Percentiles rank a stretch among this genome's conserved stretches.
Conservation (phyloP, 2,888 invertebrate species). For the Linnaemya vulpina region DNA sequence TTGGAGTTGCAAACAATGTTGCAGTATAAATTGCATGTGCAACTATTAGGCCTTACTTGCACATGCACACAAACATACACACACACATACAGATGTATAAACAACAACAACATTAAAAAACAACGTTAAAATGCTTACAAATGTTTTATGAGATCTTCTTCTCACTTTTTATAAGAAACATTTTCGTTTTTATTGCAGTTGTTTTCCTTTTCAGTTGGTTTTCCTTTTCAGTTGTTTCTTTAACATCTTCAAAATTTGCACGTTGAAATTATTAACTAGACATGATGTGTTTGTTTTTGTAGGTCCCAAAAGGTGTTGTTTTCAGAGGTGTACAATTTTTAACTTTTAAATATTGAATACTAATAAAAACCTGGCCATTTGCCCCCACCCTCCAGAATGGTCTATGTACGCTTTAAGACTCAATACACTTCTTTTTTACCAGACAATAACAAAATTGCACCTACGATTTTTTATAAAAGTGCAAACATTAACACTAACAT, state of each 20-base stretch:
- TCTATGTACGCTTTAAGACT: too few species aligned
- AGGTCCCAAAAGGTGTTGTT: not conserved
- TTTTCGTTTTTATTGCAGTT: not conserved
- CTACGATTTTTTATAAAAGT: too few species aligned
- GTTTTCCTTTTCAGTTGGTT: slow-evolving; percentile 7
- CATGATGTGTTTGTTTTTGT: slow-evolving; percentile 51
- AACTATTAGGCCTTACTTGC: slow-evolving; percentile 51
- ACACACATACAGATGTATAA: not conserved
- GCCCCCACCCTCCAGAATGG: too few species aligned
- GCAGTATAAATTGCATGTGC: slow-evolving; percentile 63
- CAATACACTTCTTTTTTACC: too few species aligned
- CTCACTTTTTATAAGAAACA: slow-evolving; percentile 34
- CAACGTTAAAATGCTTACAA: slow-evolving; percentile 24
- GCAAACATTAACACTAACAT: too few species aligned
- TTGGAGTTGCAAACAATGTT: slow-evolving; percentile 67
- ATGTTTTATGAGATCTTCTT: slow-evolving; percentile 63
- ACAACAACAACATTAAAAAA: not conserved
- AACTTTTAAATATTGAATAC: too few species aligned
- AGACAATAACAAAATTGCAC: too few species aligned
- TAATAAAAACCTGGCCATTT: too few species aligned
- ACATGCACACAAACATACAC: not conserved
- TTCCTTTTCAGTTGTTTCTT: slow-evolving; percentile 11
- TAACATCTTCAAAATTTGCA: slow-evolving; percentile 64
- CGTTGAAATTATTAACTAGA: slow-evolving; percentile 66
- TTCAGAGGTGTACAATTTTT: not conserved